Evolutionary conservation across 2,113 vertebrate genomes (phyloP), one percentile per base, ranked within the genome.

Genomic region (Plectropomus leopardus): DNA sequence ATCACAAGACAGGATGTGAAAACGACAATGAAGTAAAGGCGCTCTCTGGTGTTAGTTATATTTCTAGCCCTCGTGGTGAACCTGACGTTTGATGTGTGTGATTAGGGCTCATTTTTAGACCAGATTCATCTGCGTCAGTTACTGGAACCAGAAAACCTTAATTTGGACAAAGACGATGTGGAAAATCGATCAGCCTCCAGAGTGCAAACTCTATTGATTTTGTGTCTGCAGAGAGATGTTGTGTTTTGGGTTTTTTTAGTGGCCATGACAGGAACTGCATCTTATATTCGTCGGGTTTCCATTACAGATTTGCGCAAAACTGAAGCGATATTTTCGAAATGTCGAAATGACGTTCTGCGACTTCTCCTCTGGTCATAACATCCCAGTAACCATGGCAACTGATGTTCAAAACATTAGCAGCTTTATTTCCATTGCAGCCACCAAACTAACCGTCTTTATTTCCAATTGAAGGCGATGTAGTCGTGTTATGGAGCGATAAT

Each of bases 1-100:
- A 53, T 76, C 82, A 54, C 54, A 61, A 48, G 28, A 34, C 59
- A 53, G 42, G 4, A 61, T 70, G 70, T 47, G 42, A 66, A 61
- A 82, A 44, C 34, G 67, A 8, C 66, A 17, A 9, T 23, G 4
- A 14, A 19, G 40, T 45, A 32, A 17, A 30, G 17, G 11, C 14
- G 15, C 23, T 19, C 23, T 61, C 15, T 48, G 44, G 28, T 40
- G 14, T 36, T n/a, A 21, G 58, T 85, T 47, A 21, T 59, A 34
- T 40, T 7, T 47, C 13, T 53, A n/a, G 14, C 3, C 3, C 23
- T 44, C 11, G 4, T 16, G 7, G 21, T 45, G 24, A 58, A 48
- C 16, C 32, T 19, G 1, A 53, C 21, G 4, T 44, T 7, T 76
- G 47, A n/a, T n/a, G n/a, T 59, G 8, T 3, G 34, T 6, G 4